phyloP scores from a whole-genome alignment of 2,113 vertebrate genomes.

The Petaurus breviceps region DNA sequence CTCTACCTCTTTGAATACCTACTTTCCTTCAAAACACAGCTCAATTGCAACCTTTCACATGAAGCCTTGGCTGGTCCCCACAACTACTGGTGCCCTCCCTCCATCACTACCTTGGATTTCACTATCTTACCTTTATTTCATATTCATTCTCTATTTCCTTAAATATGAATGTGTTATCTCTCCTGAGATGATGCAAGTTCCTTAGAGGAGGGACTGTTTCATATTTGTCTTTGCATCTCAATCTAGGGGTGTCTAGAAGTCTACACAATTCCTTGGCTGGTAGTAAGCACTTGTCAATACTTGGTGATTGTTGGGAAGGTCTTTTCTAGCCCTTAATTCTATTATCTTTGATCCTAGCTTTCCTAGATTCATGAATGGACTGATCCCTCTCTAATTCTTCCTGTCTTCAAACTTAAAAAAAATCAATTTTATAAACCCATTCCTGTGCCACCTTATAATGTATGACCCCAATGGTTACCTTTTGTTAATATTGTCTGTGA shows the following conservation, averaged over 20 bases:
- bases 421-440: not conserved
- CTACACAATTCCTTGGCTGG: too few relatives aligned
- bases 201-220: not conserved
- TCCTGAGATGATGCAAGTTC: not conserved
- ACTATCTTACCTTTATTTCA: not conserved
- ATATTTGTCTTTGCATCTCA: not conserved
- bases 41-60: not conserved
- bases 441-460: not conserved
- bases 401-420: not conserved
- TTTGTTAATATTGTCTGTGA: too few relatives aligned
- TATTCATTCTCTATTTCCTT: not conserved
- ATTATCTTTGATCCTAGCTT: not conserved
- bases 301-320: not conserved
- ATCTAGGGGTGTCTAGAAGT: not conserved
- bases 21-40: not conserved
- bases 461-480: not conserved
- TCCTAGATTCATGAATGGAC: not conserved
- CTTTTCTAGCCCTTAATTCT: not conserved
- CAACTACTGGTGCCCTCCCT: too few relatives aligned
- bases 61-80: not conserved
- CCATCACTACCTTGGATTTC: not conserved
- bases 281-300: not conserved
- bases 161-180: not conserved
- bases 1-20: not conserved
- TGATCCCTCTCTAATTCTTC: not conserved